Base-by-base conservation (phyloP, 2,797 vertebrate species). In the Anolis apletophallus region DNA sequence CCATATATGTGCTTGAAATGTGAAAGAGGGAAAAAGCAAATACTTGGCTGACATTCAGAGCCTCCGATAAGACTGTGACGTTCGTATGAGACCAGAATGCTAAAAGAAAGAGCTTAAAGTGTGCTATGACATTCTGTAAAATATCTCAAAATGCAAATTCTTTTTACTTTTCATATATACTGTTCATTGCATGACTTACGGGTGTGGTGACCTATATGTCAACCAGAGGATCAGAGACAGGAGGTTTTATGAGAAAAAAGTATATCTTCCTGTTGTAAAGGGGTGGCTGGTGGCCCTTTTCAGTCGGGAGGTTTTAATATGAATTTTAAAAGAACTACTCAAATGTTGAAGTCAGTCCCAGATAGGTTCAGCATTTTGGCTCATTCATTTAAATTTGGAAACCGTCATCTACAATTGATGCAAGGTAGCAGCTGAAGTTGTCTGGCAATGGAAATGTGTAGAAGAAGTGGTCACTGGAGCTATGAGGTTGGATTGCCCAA, bases 91-190 rank as follows among this genome's bases (percentile, higher is more conserved):
- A 26, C 29, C 26, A 50, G 59, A 83, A 83, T 83, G 52, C 72
- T 17, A 80, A 88, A 74, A 80, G 40, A 67, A 36, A 17, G 19
- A 76, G 32, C 81, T 77, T 88, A 80, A n/a, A 46, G 68, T 71
- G 59, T 52, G 19, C 10, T 55, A 6, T 69, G 59, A 16, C 26
- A 36, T 61, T 11, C 55, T 50, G 59, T 16, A 46, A 34, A 46
- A 75, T 26, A 36, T 36, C 55, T 59, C 55, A 79, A 68, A 67
- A 52, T n/a, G 36, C 61, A 80, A 80, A 79, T 36, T 14, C 11
- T n/a, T 54, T 52, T 14, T 69, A 32, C 67, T 64, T 67, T 80
- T 67, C 78, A 16, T 55, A 21, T 73, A 64, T 64, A 9, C 19
- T 55, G 23, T 11, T 80, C 23, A 29, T 40, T 80, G n/a, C n/a